Conservation (phyloP, 2,113 vertebrate species). For the Trinectes maculatus region DNA sequence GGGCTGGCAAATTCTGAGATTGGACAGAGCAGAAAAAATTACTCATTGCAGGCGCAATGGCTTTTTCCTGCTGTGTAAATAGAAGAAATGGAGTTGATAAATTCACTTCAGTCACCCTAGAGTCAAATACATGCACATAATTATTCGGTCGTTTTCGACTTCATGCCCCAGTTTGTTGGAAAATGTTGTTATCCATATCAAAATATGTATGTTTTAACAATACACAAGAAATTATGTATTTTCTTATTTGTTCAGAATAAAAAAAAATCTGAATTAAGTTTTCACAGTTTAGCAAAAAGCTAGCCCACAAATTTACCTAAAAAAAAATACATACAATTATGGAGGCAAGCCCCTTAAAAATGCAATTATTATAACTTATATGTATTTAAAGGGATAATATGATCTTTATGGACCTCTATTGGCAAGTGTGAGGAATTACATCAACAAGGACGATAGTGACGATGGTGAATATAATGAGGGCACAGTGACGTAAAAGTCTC, state of each 20-base stretch:
- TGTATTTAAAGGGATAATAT: too few species aligned
- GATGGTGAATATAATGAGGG: not conserved
- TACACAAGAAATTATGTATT: too few species aligned
- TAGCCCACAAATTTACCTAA: too few species aligned
- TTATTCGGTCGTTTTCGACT: not conserved
- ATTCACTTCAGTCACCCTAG: not conserved
- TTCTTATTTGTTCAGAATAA: too few species aligned
- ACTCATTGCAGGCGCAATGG: conserved; percentile 13
- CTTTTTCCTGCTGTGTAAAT: conserved; percentile 7
- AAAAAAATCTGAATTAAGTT: too few species aligned
- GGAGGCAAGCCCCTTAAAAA: too few species aligned
- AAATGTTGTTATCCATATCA: not conserved
- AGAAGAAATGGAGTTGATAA: conserved; percentile 9
- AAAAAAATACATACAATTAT: too few species aligned
- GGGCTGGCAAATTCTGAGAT: conserved; percentile 38
- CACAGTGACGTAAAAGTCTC: not conserved
- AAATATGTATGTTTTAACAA: too few species aligned
- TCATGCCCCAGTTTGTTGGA: not conserved
- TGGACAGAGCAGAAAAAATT: conserved; percentile 23
- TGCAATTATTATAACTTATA: too few species aligned
- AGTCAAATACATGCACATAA: not conserved
- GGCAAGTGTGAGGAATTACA: conserved; percentile 33
- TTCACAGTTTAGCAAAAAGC: too few species aligned
- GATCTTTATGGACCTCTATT: conserved; percentile 46
- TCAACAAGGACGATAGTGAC: not conserved